Evolutionary conservation across 2,113 vertebrate species (phyloP), one percentile per base, ranked within the genome.

Genomic region (Ameiurus melas): DNA sequence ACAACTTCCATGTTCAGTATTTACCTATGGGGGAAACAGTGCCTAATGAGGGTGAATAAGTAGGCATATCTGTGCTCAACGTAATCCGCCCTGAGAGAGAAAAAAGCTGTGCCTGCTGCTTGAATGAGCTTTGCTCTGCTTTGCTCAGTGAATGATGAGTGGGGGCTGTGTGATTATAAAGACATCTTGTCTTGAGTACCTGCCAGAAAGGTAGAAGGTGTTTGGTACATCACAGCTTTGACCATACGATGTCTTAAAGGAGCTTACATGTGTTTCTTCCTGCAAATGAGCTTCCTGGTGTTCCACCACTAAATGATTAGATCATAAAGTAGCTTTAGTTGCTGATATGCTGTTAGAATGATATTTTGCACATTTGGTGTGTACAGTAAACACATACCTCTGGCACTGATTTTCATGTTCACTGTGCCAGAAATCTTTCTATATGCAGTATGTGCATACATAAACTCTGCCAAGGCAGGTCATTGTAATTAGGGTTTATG

Each of bases 1-100:
- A 86, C 39, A 88, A 77, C 71, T 3, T 20, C 14, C 25, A 62
- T 64, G 47, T 83, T 66, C 30, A 47, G 51, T 80, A 47, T 77
- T 60, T 16, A 89, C 84, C 86, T 92, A 90, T 93, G 91, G 92
- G 91, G 43, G 91, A 87, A 66, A 85, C 39, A 9, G 57, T 90
- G 86, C 68, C 60, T 64, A 87, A 90, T 81, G 79, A 86, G 80
- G 87, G 90, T 64, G 64, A 25, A 87, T 77, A 86, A 88, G 91
- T 85, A 86, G 82, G 77, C 87, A 64, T 89, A 47, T 88, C 73
- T 77, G 17, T 85, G 83, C 89, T 53, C 88, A 51, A 43, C 75
- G 20, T 77, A 85, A 87, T 87, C 53, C 47, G 25, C 83, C 86
- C 89, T 88, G 51, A 86, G 82, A 88, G 33, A 64, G 13, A 55